Conservation (phyloP, 2,888 invertebrate species). For the Himalopsyche kuldschensis region DNA sequence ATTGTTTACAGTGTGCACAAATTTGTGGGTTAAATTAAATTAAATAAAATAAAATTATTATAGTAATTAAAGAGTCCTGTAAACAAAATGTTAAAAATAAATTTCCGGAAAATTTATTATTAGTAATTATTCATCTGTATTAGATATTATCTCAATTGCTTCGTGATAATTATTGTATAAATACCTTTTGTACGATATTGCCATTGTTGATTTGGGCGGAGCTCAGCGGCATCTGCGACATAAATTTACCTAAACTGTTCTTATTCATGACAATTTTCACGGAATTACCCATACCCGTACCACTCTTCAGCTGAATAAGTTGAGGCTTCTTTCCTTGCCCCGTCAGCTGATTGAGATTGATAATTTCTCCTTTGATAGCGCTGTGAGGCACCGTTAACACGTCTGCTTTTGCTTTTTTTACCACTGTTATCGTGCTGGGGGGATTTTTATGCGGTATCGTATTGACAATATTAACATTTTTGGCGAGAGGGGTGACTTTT, state of each 20-base stretch:
- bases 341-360: conserved; percentile 27
- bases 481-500: conserved; percentile 18
- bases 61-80: too few relatives aligned
- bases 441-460: conserved; percentile 13
- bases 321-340: conserved; percentile 40
- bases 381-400: conserved; percentile 17
- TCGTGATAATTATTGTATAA: too few relatives aligned
- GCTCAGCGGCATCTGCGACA: conserved; percentile 14
- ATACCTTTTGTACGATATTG: background rate
- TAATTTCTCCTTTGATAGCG: conserved; percentile 13
- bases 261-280: conserved; percentile 57
- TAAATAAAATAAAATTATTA: too few relatives aligned
- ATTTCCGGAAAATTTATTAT: too few relatives aligned
- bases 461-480: conserved; percentile 38
- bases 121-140: too few relatives aligned
- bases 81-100: too few relatives aligned
- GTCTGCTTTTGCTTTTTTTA: conserved; percentile 27
- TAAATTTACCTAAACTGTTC: conserved; percentile 42
- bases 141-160: too few relatives aligned
- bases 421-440: conserved; percentile 17
- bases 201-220: conserved; percentile 12
- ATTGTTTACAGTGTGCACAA: too few relatives aligned
- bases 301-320: conserved; percentile 46
- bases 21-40: too few relatives aligned
- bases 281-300: conserved; percentile 48